Conservation (phyloP, 1,140 invertebrate genomes). For the Oncopodura yosiiana region DNA sequence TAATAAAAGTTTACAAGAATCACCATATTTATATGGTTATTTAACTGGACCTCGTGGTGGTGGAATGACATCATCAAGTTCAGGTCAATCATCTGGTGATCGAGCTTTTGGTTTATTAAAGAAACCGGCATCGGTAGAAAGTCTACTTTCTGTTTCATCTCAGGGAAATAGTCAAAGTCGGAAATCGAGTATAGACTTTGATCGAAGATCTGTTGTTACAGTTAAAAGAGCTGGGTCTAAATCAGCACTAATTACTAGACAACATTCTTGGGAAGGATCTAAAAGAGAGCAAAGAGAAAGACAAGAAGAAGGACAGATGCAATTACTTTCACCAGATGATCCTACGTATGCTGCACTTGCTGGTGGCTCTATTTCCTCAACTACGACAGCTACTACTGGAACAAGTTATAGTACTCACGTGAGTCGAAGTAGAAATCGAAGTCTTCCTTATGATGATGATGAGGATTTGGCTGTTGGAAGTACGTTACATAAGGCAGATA, state of each 20-base stretch:
- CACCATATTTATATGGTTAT: conserved; percentile 34
- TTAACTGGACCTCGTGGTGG: conserved; percentile 13
- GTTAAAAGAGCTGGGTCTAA: conserved; percentile 31
- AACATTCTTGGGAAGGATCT: conserved; percentile 34
- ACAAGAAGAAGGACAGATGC: conserved; percentile 5
- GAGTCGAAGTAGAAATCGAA: neutral
- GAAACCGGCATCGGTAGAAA: conserved; percentile 29
- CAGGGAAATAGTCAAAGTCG: conserved; percentile 23
- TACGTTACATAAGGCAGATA: conserved; percentile 52
- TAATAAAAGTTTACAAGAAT: conserved; percentile 30
- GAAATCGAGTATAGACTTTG: conserved; percentile 33
- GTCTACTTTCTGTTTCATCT: conserved; percentile 29
- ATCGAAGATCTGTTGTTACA: conserved; percentile 32
- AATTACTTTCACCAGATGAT: conserved; percentile 29
- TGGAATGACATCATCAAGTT: conserved; percentile 28
- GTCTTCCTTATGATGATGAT: conserved; percentile 22
- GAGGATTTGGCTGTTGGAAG: conserved; percentile 28
- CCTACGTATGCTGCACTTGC: conserved; percentile 7
- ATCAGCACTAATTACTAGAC: conserved; percentile 24
- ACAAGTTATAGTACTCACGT: neutral
- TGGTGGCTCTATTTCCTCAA: conserved; percentile 6
- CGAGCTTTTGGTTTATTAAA: conserved; percentile 33
- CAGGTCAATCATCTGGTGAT: conserved; percentile 21
- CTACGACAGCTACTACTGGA: neutral
- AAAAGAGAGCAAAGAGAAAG: neutral